Evolutionary conservation across 2,113 vertebrate genomes (phyloP).

Genomic region (Oreocharis arfaki): DNA sequence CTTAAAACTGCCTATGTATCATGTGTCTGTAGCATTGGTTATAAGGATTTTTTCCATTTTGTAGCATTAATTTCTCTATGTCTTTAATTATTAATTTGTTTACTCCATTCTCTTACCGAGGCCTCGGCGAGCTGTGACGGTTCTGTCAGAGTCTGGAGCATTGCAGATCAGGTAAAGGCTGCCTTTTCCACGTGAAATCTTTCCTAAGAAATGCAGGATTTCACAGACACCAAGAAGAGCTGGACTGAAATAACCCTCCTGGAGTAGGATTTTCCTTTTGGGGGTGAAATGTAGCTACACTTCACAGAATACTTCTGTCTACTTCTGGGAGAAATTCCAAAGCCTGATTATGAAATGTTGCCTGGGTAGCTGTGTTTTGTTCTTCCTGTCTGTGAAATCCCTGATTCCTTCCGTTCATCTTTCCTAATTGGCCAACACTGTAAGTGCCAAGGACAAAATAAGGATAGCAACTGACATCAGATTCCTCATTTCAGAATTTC

Average conservation of each 20-base stretch:
- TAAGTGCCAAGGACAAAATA: neutral
- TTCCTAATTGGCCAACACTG: neutral
- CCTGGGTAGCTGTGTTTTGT: neutral
- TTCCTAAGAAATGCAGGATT: neutral
- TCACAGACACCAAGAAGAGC: neutral
- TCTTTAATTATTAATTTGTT: slow-evolving; percentile 1
- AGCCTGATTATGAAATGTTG: neutral
- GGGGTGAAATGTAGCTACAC: neutral
- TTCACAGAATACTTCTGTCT: neutral
- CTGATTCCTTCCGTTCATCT: neutral
- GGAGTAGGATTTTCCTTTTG: neutral
- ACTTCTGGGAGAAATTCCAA: neutral
- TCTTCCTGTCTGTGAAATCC: neutral
- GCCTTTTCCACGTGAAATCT: neutral
- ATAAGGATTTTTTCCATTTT: neutral
- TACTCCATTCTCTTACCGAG: slow-evolving; percentile 54
- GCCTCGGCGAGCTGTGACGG: slow-evolving; percentile 94
- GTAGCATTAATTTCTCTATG: neutral
- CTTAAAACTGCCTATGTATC: neutral
- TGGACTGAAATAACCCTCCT: neutral
- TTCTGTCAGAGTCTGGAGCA: slow-evolving; percentile 87
- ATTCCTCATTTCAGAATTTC: neutral
- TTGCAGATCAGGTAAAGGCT: slow-evolving; percentile 84
- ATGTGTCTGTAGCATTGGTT: neutral
- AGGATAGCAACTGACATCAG: neutral